Evolutionary conservation across 2,888 invertebrate species (phyloP).

Genomic region (Calephelis perditalis): DNA sequence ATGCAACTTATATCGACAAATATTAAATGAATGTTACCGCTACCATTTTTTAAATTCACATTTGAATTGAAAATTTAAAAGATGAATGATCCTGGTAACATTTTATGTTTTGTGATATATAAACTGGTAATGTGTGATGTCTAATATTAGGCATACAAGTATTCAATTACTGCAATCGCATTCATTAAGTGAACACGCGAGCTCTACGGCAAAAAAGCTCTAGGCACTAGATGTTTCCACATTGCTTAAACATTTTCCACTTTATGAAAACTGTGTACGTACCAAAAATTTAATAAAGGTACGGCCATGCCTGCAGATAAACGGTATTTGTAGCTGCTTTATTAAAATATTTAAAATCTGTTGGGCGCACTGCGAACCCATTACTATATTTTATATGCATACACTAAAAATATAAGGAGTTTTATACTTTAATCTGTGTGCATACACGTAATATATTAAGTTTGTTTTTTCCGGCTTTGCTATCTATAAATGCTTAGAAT

Average conservation of each 20-base stretch:
- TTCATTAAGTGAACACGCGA: not conserved
- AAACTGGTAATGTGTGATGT: no score
- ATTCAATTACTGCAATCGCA: no score
- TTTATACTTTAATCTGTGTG: no score
- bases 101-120: no score
- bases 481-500: not conserved
- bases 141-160: no score
- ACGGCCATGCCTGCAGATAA: conserved; percentile 2
- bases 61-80: no score
- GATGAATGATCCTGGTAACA: no score
- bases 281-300: conserved; percentile 10
- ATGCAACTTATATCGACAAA: conserved; percentile 18
- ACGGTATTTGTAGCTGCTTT: conserved; percentile 6
- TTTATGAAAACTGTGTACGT: conserved; percentile 11
- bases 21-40: conserved; percentile 8
- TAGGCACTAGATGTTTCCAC: not conserved
- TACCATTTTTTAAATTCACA: no score
- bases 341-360: conserved; percentile 10
- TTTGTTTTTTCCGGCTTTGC: not conserved
- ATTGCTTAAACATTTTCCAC: conserved; percentile 10
- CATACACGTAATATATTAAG: not conserved
- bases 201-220: not conserved
- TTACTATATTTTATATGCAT: not conserved
- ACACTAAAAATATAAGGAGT: no score
- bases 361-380: not conserved